Conservation (phyloP, 2,888 invertebrate genomes). For the Philhelius pedissequus region DNA sequence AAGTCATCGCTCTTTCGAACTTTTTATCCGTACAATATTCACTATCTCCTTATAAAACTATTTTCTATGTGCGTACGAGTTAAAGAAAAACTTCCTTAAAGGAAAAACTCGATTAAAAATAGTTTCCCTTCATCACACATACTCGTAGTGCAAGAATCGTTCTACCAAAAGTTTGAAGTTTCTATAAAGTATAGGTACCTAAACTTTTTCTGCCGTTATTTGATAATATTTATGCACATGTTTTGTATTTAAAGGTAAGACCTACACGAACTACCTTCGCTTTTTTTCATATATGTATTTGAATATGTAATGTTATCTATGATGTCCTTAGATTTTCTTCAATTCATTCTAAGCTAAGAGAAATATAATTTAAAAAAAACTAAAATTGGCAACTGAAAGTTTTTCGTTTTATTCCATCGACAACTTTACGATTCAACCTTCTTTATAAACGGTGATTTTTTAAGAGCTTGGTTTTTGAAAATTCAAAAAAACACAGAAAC, state of each 20-base stretch:
- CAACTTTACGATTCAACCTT: slow-evolving; percentile 35
- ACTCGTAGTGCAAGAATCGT: background rate
- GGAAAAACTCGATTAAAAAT: slow-evolving; percentile 7
- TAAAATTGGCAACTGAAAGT: slow-evolving; percentile 36
- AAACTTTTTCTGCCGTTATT: background rate
- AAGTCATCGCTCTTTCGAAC: slow-evolving; percentile 13
- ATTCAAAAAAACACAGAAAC: too few species aligned
- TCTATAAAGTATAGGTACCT: background rate
- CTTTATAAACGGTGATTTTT: too few species aligned
- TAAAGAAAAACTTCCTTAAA: background rate
- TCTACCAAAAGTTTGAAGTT: background rate
- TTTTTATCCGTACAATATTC: background rate
- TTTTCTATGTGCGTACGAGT: background rate
- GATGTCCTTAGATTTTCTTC: slow-evolving; percentile 27
- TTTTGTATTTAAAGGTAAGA: slow-evolving; percentile 32
- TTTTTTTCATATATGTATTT: background rate
- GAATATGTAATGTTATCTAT: too few species aligned
- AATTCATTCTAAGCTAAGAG: background rate
- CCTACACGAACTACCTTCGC: background rate
- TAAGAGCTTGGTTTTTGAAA: too few species aligned
- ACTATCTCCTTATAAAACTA: background rate
- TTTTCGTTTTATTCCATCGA: slow-evolving; percentile 12
- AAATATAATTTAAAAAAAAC: slow-evolving; percentile 1
- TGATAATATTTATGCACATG: slow-evolving; percentile 42
- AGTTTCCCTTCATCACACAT: background rate